Base-by-base conservation (phyloP, 2,888 invertebrate species). In the Tinea trinotella region DNA sequence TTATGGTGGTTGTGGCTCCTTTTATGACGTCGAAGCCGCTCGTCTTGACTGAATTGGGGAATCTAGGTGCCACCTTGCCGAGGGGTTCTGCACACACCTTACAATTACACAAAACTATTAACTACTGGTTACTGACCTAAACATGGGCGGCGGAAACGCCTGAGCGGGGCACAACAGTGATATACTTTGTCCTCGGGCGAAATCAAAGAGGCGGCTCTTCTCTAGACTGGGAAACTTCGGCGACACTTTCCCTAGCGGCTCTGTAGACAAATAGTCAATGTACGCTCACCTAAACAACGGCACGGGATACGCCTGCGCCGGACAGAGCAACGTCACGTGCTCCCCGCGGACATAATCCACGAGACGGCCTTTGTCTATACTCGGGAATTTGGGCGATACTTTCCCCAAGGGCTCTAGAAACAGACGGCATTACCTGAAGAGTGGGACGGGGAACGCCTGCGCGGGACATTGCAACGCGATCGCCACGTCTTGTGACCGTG, bases 211-310 rank as follows among this genome's bases (percentile, higher is more conserved):
- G 62, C 76, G 71, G 67, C 79, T 74, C 65, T 74, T 82, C 66
- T 81, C 77, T 71, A 77, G 70, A 59, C 71, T 76, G 59, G 80
- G 77, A 70, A 85, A 82, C 68, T 91, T 92, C 59, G 92, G 92
- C 61, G 90, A 88, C 58, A 92, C 91, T 73, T 91, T 91, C 80
- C 92, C 92, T 82, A 93, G 90, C 59, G 91, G 91, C 76, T 91
- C 89, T 89, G 74, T 13, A 55, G 57, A 22, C 56, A 57, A 40
- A 13, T 40, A 22, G 12, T 40, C 6, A 40, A 15, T 40, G 4
- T 52, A 54, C n/a, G 56, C 57, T 60, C 54, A 85, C 83, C 84
- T 84, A 83, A 83, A 83, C 59, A 74, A 62, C 61, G 84, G 83
- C 70, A 81, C 82, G 67, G 82, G 81, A 70, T 74, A 82, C 62